Percentiles rank a stretch among this genome's conserved stretches.
phyloP scores from a whole-genome alignment of 2,113 vertebrate species.

The Laterallus jamaicensis region DNA sequence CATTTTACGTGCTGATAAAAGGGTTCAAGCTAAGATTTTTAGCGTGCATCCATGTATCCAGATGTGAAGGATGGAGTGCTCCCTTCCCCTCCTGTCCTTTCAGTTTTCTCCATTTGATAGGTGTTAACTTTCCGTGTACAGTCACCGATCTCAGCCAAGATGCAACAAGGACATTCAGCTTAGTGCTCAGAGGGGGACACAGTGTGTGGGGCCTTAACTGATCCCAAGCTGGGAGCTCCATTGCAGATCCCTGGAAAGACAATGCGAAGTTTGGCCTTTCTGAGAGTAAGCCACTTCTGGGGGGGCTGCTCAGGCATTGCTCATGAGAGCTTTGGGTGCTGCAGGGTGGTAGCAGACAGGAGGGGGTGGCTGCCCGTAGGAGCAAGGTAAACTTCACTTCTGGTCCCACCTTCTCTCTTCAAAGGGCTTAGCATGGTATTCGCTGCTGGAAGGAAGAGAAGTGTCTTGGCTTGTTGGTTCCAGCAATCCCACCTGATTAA shows the following conservation, averaged over 20 bases:
- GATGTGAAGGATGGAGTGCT: constrained; percentile 51
- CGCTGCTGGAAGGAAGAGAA: not conserved
- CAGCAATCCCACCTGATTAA: not conserved
- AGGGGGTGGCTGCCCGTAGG: not conserved
- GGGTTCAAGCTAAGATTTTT: constrained; percentile 56
- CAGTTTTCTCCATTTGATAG: constrained; percentile 38
- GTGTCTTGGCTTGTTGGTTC: not conserved
- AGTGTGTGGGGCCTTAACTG: not conserved
- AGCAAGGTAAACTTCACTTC: not conserved
- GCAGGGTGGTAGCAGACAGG: not conserved
- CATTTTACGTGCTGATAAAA: constrained; percentile 67
- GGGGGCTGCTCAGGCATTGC: not conserved
- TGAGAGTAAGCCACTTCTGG: not conserved
- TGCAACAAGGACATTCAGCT: not conserved
- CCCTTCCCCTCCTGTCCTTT: constrained; percentile 50
- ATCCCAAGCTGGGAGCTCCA: constrained; percentile 12
- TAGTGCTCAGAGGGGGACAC: constrained; percentile 32
- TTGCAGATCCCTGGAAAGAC: constrained; percentile 18
- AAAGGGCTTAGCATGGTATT: too few species aligned
- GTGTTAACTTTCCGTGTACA: constrained; percentile 55
- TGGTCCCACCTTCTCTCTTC: not conserved
- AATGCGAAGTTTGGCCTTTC: not conserved
- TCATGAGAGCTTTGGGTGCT: not conserved
- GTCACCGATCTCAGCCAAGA: constrained; percentile 51
- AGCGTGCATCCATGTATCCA: constrained; percentile 45